A percentile compares a stretch with the other conserved stretches of the same genome.
phyloP scores from a whole-genome alignment of 2,113 vertebrate species.

The Siniperca chuatsi region DNA sequence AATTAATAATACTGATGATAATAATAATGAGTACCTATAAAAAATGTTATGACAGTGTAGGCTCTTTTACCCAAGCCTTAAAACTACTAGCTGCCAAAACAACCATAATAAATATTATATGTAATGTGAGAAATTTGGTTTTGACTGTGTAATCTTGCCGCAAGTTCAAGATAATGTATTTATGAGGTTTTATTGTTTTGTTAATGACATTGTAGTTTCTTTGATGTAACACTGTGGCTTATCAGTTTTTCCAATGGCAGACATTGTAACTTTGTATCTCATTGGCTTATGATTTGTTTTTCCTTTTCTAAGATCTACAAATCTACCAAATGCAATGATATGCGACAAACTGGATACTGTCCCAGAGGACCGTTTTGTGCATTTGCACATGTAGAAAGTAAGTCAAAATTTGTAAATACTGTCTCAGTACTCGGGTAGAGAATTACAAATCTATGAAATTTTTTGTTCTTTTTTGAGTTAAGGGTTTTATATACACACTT shows the following conservation, averaged over 20 bases:
- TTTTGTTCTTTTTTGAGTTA: not conserved
- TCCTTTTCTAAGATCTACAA: conserved; percentile 90
- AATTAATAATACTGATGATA: no score
- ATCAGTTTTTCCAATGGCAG: not conserved
- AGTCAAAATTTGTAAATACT: conserved; percentile 64
- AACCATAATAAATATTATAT: not conserved
- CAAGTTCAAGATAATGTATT: not conserved
- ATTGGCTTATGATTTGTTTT: conserved; percentile 1
- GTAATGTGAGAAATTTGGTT: not conserved
- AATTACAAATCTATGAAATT: not conserved
- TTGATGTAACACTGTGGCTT: not conserved
- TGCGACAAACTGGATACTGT: conserved; percentile 93
- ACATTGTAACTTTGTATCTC: not conserved
- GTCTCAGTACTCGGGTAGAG: no score
- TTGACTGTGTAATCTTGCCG: not conserved
- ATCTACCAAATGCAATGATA: conserved; percentile 95
- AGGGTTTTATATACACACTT: not conserved
- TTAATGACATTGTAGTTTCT: not conserved
- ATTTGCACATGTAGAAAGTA: conserved; percentile 93
- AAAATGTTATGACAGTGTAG: no score
- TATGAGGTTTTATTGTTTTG: not conserved
- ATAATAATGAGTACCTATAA: no score
- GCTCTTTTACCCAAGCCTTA: not conserved
- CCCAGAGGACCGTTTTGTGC: conserved; percentile 95
- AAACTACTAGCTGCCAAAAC: not conserved